phyloP scores from a whole-genome alignment of 2,888 invertebrate species.

The Nomada fabriciana region DNA sequence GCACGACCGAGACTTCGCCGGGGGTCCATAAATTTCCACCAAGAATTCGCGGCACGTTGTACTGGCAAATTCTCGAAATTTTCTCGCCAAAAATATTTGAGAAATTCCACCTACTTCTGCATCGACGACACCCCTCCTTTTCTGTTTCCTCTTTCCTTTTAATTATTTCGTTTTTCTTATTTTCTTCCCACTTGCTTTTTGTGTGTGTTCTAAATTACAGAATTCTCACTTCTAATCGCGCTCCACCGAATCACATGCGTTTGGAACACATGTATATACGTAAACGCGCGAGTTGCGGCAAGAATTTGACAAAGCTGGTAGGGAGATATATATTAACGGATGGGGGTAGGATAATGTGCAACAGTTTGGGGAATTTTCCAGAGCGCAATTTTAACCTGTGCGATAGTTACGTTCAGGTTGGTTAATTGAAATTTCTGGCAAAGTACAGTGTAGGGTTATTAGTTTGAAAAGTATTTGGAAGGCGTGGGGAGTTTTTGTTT shows the following conservation, averaged over 20 bases:
- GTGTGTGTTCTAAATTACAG: neutral
- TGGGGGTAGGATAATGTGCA: neutral
- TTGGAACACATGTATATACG: neutral
- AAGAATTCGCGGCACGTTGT: slow-evolving; percentile 67
- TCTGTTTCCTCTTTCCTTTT: neutral
- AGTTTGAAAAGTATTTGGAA: neutral
- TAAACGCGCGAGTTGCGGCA: neutral
- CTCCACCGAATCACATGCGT: neutral
- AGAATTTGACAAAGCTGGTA: neutral
- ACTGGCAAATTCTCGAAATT: slow-evolving; percentile 69
- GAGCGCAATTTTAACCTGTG: neutral
- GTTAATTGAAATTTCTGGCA: neutral
- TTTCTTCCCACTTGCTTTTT: neutral
- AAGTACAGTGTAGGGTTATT: neutral
- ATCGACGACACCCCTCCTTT: slow-evolving; percentile 26
- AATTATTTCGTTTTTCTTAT: neutral
- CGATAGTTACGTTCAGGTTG: neutral
- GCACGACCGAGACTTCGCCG: slow-evolving; percentile 68
- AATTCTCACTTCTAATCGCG: neutral
- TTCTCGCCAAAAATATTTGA: slow-evolving; percentile 69
- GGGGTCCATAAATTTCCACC: slow-evolving; percentile 70
- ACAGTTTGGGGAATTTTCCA: slow-evolving; percentile 11
- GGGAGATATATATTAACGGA: too few relatives aligned
- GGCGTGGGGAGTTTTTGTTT: too few relatives aligned
- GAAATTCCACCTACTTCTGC: slow-evolving; percentile 56